Base-by-base conservation (phyloP, 2,113 vertebrate genomes). In the Hippocampus guttulatus region DNA sequence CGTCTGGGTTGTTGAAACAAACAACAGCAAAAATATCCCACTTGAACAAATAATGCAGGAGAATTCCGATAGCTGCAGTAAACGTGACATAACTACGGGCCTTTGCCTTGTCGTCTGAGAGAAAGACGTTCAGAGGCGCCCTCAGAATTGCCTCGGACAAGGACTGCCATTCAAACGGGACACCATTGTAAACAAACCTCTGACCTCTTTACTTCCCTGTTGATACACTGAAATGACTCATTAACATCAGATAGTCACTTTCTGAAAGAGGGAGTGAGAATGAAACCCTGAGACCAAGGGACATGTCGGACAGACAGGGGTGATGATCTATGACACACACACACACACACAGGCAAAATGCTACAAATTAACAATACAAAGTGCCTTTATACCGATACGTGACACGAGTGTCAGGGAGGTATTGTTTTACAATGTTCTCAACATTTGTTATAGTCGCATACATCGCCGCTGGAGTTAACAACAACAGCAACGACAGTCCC, bases 101-200 rank as follows among this genome's bases (percentile, higher is more conserved):
- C 25, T 49, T 21, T 49, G 1, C 40, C 49, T 72, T 63, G 43
- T 65, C 63, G 73, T 57, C 70, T 61, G 67, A 63, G 74, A 25
- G 54, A 72, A 75, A 41, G 21, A 72, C 41, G 33, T 38, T 55
- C 51, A 70, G 58, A 9, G 43, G 69, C 69, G 81, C 80, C 76
- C 57, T 77, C 76, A 23, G 67, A 41, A 75, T 71, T 77, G 64
- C 75, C 73, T 14, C 2, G 73, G 83, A 86, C 79, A 75, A 58
- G 76, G 79, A 73, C 77, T 84, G 88, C 88, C 85, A 79, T 88
- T 90, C 87, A 89, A 84, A 79, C 57, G 75, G 80, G 88, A 89
- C 88, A 90, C 83, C 78, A 70, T 73, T 69, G 75, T 83, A 87
- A 89, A 89, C 87, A 88, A 87, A 88, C 72, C 82, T 75, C 80